A percentile compares a stretch with the other conserved stretches of the same genome.
These are phyloP conservation scores for Tribolium madens DNA, from an alignment of 1,140 invertebrate genomes.

Conservation along the genomic window DNA sequence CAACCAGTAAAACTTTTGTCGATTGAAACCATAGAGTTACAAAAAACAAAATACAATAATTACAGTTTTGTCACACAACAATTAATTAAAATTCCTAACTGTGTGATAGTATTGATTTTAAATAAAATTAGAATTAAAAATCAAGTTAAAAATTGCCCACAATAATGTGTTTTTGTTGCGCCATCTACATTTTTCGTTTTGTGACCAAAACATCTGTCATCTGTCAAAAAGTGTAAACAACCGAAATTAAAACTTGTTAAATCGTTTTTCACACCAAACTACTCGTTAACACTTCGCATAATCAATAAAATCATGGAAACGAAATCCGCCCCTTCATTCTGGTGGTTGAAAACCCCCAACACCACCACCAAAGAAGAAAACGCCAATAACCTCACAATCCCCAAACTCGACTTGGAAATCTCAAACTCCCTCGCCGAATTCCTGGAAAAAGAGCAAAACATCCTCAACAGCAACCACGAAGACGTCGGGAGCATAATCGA, in stretches of 20 bases:
- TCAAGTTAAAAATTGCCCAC: too few relatives aligned
- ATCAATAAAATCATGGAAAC: slow-evolving; percentile 62
- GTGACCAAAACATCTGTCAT: not conserved
- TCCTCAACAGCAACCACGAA: slow-evolving; percentile 43
- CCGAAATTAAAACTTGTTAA: slow-evolving; percentile 25
- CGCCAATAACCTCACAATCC: slow-evolving; percentile 19
- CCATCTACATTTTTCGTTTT: too few relatives aligned
- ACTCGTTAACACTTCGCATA: slow-evolving; percentile 27
- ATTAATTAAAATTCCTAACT: too few relatives aligned
- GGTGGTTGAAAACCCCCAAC: slow-evolving; percentile 60
- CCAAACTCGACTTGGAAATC: slow-evolving; percentile 55
- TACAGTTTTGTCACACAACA: too few relatives aligned
- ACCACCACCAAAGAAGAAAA: slow-evolving; percentile 44
- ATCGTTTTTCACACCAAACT: slow-evolving; percentile 8
- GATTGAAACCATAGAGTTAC: too few relatives aligned
- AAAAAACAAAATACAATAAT: too few relatives aligned
- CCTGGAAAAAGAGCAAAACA: slow-evolving; percentile 59
- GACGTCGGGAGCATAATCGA: slow-evolving; percentile 65
- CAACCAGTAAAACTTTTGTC: too few relatives aligned
- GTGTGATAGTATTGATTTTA: too few relatives aligned
- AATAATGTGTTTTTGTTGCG: too few relatives aligned
- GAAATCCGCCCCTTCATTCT: slow-evolving; percentile 54
- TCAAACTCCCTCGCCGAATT: slow-evolving; percentile 61
- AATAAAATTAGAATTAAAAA: too few relatives aligned
- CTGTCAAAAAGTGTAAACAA: slow-evolving; percentile 25